Evolutionary conservation across 1,140 invertebrate genomes (phyloP).

Genomic region (Scaptodrosophila lebanonensis): DNA sequence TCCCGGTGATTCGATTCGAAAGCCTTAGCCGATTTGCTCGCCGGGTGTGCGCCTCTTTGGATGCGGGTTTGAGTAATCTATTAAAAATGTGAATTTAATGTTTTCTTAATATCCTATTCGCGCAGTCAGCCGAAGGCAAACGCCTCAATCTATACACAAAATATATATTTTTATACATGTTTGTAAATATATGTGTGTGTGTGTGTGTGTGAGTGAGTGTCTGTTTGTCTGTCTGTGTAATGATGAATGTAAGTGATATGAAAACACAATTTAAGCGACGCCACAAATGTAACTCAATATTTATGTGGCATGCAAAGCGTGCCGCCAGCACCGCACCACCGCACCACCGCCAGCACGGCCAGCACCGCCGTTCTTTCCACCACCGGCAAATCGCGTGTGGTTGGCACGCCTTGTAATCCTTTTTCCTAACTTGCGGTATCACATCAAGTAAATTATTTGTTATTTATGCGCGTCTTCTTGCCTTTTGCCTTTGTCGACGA

Average conservation of each 20-base stretch:
- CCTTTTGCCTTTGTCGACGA: too few relatives aligned
- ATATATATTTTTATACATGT: not conserved
- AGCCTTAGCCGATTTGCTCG: not conserved
- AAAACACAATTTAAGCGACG: constrained; percentile 8
- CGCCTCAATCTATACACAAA: not conserved
- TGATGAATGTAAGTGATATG: constrained; percentile 16
- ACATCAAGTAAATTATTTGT: constrained; percentile 17
- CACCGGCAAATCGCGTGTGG: too few relatives aligned
- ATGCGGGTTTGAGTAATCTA: constrained; percentile 29
- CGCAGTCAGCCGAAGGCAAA: constrained; percentile 1
- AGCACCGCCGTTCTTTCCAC: too few relatives aligned
- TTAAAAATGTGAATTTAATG: constrained; percentile 65
- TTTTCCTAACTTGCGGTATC: constrained; percentile 2
- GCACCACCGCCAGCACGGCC: too few relatives aligned
- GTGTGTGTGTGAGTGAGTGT: too few relatives aligned
- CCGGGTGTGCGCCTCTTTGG: not conserved
- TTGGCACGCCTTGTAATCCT: constrained; percentile 30
- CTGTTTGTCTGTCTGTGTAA: too few relatives aligned
- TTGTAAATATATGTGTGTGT: too few relatives aligned
- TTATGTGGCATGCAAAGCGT: constrained; percentile 19
- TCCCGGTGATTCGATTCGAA: not conserved
- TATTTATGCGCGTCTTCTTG: too few relatives aligned
- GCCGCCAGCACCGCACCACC: too few relatives aligned
- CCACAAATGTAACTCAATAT: constrained; percentile 36
- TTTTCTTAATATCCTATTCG: constrained; percentile 45